Base-by-base conservation (phyloP, 2,113 vertebrate genomes). In the Trichomycterus rosablanca region DNA sequence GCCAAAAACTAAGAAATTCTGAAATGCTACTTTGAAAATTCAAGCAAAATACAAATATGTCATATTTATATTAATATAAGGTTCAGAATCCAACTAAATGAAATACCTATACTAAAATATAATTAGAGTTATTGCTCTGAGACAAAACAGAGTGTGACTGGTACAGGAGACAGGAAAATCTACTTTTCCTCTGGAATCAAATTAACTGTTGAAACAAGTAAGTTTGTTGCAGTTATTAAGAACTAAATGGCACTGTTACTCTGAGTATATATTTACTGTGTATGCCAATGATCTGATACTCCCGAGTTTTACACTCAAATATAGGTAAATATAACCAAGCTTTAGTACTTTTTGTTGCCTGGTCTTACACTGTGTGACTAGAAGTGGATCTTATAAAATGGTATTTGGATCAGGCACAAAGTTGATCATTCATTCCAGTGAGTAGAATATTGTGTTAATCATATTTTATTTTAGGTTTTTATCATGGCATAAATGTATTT, bases 121-220 rank as follows among this genome's bases (percentile, higher is more conserved):
- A 8, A 7, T 3, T 30, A 4, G 3, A 30, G 7, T 30, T 7
- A 30, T 30, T 30, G 3, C 26, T n/a, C n/a, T n/a, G n/a, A n/a
- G n/a, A n/a, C n/a, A n/a, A 48, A 45, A 26, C 19, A 18, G 18
- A 63, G 59, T 63, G 59, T 58, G 59, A 69, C n/a, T 30, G 7
- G 63, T 61, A 61, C 39, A 0, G 68, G 67, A 55, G 42, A 7
- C 50, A 5, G 12, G 42, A 74, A 39, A 54, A 0, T 71, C 1
- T 8, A 67, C 8, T 78, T 78, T 0, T 76, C 71, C 14, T 7
- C 37, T 1, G 74, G 73, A 20, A 64, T 53, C 61, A 76, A 20
- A 64, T 53, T 58, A 76, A 56, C 7, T 30, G 26, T 4, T 30
- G 7, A 30, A 7, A 30, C 26, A 30, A 30, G 26, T 30, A 30